Percentiles rank a stretch among this genome's conserved stretches.
Conservation (phyloP, 2,113 vertebrate genomes). For the Bettongia penicillata region DNA sequence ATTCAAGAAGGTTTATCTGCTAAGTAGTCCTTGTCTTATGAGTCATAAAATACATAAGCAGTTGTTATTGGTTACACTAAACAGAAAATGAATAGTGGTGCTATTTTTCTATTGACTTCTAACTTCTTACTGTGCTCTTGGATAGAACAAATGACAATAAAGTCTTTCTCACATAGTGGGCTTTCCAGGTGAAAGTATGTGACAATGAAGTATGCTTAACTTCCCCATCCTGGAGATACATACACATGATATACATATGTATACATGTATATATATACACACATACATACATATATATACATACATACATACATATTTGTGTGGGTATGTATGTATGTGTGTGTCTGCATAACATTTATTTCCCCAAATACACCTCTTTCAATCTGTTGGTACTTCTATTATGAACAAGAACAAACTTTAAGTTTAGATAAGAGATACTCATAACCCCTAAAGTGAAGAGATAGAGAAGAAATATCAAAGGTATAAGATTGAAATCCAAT, state of each 20-base stretch:
- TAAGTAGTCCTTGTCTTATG: constrained; percentile 19
- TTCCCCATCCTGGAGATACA: background rate
- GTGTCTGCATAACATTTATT: background rate
- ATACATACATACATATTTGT: too few species aligned
- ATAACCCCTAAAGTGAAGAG: background rate
- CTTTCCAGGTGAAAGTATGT: constrained; percentile 9
- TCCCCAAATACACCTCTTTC: background rate
- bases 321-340: too few species aligned
- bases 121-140: constrained; percentile 43
- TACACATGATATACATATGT: too few species aligned
- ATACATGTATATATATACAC: too few species aligned
- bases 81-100: constrained; percentile 6
- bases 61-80: constrained; percentile 33
- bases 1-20: background rate
- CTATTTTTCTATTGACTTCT: constrained; percentile 38
- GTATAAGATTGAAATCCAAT: background rate
- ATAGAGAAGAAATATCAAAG: background rate
- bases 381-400: constrained; percentile 21
- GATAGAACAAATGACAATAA: background rate
- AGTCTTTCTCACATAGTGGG: background rate
- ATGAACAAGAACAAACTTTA: background rate
- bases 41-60: background rate
- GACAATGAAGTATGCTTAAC: background rate
- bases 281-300: too few species aligned
- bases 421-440: background rate